Base-by-base conservation (phyloP, 2,888 invertebrate species). In the Drosophila nr. perissopoda region DNA sequence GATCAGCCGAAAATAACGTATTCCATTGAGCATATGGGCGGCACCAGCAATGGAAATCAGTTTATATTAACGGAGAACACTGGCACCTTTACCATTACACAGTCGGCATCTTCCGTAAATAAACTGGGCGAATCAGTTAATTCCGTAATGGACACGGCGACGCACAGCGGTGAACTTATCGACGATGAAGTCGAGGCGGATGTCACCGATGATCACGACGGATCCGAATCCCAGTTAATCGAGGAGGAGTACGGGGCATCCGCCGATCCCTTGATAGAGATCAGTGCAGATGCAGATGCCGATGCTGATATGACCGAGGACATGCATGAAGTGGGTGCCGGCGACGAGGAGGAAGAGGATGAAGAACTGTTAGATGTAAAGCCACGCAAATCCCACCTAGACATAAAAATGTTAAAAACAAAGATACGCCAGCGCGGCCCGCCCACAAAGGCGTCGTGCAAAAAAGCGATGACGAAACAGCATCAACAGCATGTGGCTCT, bases 1-100 rank as follows among this genome's bases (percentile, higher is more conserved):
- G 92, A 92, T 27, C 90, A 91, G 60, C 92, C 91, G 21, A 93
- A 93, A 71, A 92, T 93, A 0, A 91, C 92, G 3, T 93, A 92
- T 61, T 91, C 92, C 16, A 93, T 93, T 52, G 92, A 93, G 38
- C 92, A 92, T 53, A 92, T 93, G 70, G 88, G 88, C 4, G 92
- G 89, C 11, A 82, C 86, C 38, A 76, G 85, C 4, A 89, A 78
- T 59, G 91, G 91, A 18, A 92, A 90, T 73, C 93, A 93, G 56
- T 93, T 91, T 54, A 93, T 93, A 61, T 74, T 93, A 25, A 91
- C 92, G 0, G 93, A 92, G 62, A 92, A 89, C 54, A 90, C 91
- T 0, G 92, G 92, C n/a, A 89, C 92, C 29, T 91, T 87, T 29
- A 92, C 92, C 2, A 78, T 92, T 6, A 92, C 92, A 16, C 92